A percentile compares a stretch with the other conserved stretches of the same genome.
phyloP scores from a whole-genome alignment of 2,888 invertebrate species.

The Drosophila fulvimacula region DNA sequence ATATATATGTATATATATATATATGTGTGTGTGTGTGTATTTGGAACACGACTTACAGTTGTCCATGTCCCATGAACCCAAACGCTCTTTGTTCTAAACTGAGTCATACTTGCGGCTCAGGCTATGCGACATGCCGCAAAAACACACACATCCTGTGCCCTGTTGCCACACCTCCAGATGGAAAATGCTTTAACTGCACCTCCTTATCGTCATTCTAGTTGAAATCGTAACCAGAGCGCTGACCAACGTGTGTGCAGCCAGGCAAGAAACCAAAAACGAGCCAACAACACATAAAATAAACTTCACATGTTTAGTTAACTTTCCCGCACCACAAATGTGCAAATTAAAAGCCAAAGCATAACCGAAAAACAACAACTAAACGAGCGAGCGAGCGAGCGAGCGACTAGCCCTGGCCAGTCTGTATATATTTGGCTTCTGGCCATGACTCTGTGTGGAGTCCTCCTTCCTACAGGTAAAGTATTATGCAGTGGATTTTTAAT shows the following conservation, averaged over 20 bases:
- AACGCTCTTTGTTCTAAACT: constrained; percentile 44
- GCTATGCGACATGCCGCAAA: constrained; percentile 42
- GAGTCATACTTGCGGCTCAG: constrained; percentile 37
- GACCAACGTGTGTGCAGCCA: constrained; percentile 54
- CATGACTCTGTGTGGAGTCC: constrained; percentile 17
- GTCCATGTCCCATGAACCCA: constrained; percentile 39
- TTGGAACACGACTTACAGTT: constrained; percentile 32
- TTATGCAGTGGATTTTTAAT: constrained; percentile 61
- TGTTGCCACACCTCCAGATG: background rate
- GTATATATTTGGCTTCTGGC: constrained; percentile 20
- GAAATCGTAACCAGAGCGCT: constrained; percentile 20
- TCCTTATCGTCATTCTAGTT: background rate
- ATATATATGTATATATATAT: too few relatives aligned
- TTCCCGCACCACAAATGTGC: constrained; percentile 48
- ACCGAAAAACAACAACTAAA: constrained; percentile 65
- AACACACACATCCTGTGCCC: constrained; percentile 46
- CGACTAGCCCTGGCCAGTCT: constrained; percentile 13
- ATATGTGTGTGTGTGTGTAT: background rate
- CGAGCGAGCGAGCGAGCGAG: constrained; percentile 8
- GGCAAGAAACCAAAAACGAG: constrained; percentile 57
- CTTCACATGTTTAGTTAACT: constrained; percentile 78
- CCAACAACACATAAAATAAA: constrained; percentile 74
- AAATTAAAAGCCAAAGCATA: constrained; percentile 72
- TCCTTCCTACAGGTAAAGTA: constrained; percentile 43
- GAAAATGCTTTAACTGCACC: background rate